Evolutionary conservation across 2,113 vertebrate genomes (phyloP).

Genomic region (Delphinus delphis): DNA sequence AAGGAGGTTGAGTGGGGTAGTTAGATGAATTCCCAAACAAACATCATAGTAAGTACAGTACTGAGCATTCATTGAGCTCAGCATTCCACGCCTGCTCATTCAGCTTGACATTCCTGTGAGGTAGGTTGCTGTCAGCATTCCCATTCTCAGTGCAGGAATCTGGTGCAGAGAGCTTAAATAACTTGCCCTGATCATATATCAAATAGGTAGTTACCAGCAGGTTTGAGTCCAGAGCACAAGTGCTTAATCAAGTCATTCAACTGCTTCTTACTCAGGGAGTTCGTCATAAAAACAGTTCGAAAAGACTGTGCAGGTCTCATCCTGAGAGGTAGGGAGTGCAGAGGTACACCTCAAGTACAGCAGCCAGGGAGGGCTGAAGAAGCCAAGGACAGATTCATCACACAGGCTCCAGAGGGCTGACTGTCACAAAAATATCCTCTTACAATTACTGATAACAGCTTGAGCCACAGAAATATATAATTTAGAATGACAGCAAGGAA

Average conservation of each 20-base stretch:
- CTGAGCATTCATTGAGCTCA: background rate
- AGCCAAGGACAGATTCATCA: conserved; percentile 29
- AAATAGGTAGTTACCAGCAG: background rate
- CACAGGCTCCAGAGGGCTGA: background rate
- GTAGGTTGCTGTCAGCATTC: background rate
- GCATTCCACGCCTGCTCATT: background rate
- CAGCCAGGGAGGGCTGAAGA: background rate
- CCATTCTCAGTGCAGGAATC: background rate
- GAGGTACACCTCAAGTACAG: background rate
- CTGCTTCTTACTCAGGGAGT: background rate
- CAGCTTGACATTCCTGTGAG: background rate
- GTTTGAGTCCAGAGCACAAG: background rate
- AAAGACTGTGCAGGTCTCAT: background rate
- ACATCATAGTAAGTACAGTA: background rate
- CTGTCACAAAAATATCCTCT: conserved; percentile 57
- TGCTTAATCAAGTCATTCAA: background rate
- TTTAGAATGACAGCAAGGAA: conserved; percentile 81
- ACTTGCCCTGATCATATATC: background rate
- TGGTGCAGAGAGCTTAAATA: background rate
- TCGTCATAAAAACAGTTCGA: background rate
- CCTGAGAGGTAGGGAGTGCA: background rate
- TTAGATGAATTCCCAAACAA: background rate
- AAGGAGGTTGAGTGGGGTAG: background rate
- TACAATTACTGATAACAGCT: conserved; percentile 68
- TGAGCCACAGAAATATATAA: conserved; percentile 68